Evolutionary conservation across 2,888 invertebrate genomes (phyloP), one percentile per base, ranked within the genome.

Genomic region (Epirrita christyi): DNA sequence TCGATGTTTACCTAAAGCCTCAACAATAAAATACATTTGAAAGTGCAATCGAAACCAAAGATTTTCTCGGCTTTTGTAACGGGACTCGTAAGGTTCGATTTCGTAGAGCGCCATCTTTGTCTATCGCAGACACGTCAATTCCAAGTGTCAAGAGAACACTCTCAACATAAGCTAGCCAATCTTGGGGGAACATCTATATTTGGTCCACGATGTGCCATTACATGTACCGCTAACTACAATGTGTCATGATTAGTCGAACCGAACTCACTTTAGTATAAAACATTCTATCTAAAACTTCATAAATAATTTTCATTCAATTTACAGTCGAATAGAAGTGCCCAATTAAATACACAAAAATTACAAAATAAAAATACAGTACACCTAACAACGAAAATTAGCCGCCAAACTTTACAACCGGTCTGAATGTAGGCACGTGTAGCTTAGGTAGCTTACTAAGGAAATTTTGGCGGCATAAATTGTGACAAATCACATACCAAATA

Each of bases 271-370:
- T 74, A 75, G 71, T 84, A 82, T 74, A 81, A 85, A 85, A 84
- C 79, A 71, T 68, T 74, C 74, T 76, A 80, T 70, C 75, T 83
- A 81, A 68, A 80, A 80, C 78, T 83, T 82, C 74, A 86, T 84
- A 86, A 84, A 86, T 86, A 85, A 77, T 76, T 78, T 69, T 79
- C 28, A 79, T 80, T 77, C 66, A 83, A 81, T 86, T 82, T 86
- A 87, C 85, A 87, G 77, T 80, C 72, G 69, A 81, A 76, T 73
- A 79, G 70, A 75, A 79, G 74, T 76, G 73, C 69, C 71, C 51
- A 54, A 47, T 55, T 58, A 59, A 74, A 80, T 81, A 87, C 80
- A 55, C 51, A 55, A 76, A 77, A 72, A 68, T 75, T 76, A 76
- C 48, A 71, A 77, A 76, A 74, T 78, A 78, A 76, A 74, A 78